Evolutionary conservation across 2,888 invertebrate species (phyloP).

Genomic region (Vesta saturnalis): DNA sequence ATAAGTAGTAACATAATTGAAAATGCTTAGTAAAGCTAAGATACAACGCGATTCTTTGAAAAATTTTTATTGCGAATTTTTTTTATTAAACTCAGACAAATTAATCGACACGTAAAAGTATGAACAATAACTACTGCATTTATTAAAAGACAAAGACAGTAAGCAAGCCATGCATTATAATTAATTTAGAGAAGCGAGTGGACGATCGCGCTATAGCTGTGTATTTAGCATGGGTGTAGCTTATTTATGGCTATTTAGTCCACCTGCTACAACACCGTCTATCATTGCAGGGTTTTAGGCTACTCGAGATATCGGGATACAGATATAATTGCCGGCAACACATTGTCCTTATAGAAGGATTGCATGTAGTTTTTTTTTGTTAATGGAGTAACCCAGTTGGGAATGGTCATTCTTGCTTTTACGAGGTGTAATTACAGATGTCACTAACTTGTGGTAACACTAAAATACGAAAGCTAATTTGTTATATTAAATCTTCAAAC

Average conservation of each 20-base stretch:
- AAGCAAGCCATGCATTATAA: constrained; percentile 46
- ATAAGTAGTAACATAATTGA: too few relatives aligned
- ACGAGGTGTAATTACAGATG: constrained; percentile 46
- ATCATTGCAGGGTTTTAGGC: constrained; percentile 50
- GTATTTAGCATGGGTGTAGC: constrained; percentile 47
- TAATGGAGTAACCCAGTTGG: constrained; percentile 56
- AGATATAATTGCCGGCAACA: constrained; percentile 59
- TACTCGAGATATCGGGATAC: constrained; percentile 54
- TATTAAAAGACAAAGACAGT: constrained; percentile 32
- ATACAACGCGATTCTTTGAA: too few relatives aligned
- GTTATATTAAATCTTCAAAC: too few relatives aligned
- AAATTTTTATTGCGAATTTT: too few relatives aligned
- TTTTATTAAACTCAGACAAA: too few relatives aligned
- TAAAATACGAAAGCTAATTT: constrained; percentile 45
- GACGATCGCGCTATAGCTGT: constrained; percentile 42
- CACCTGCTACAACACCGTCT: constrained; percentile 57
- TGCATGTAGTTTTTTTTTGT: constrained; percentile 48
- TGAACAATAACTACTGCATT: constrained; percentile 25
- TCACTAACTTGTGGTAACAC: constrained; percentile 50
- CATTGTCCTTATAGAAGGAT: constrained; percentile 56
- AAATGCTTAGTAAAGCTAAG: too few relatives aligned
- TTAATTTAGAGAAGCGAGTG: constrained; percentile 48
- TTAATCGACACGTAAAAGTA: constrained; percentile 13
- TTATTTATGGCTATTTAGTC: constrained; percentile 56
- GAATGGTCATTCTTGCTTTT: constrained; percentile 51